These are phyloP conservation scores for Erebia ligea DNA, from an alignment of 2,888 invertebrate genomes.

Conservation along the genomic window DNA sequence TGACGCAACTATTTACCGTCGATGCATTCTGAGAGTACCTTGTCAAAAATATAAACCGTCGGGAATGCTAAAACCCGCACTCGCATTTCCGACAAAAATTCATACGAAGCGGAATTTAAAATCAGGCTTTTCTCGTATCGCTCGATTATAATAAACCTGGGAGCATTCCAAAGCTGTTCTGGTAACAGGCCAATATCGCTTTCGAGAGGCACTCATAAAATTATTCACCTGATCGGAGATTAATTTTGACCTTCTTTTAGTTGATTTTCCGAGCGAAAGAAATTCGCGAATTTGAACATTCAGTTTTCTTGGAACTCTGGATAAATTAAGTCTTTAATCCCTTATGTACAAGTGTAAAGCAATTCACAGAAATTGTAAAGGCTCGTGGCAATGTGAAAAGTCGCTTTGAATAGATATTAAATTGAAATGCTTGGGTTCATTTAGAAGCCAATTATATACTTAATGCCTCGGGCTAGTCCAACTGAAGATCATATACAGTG, in stretches of 20 bases:
- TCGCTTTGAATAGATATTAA: no score
- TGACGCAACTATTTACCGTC: neutral
- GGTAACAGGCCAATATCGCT: slow-evolving; percentile 22
- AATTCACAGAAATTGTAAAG: no score
- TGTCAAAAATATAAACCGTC: slow-evolving; percentile 19
- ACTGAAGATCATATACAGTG: no score
- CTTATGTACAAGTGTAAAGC: no score
- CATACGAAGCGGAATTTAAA: slow-evolving; percentile 26
- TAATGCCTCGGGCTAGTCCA: no score
- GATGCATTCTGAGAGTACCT: neutral
- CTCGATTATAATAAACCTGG: slow-evolving; percentile 25
- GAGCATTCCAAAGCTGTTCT: slow-evolving; percentile 21
- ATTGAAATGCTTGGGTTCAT: no score
- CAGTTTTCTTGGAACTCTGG: no score
- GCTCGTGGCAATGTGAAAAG: no score
- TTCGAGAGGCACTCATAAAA: slow-evolving; percentile 15
- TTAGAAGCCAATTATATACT: no score
- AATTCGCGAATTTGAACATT: neutral
- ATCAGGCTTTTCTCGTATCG: slow-evolving; percentile 21
- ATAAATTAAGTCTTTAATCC: no score
- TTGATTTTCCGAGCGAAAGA: neutral
- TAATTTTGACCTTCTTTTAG: neutral
- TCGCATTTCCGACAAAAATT: slow-evolving; percentile 28
- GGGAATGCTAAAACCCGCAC: slow-evolving; percentile 20
- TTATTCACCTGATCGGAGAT: slow-evolving; percentile 15